Evolutionary conservation across 2,797 vertebrate genomes (phyloP), one percentile per base, ranked within the genome.

Genomic region (Mareca strepera): DNA sequence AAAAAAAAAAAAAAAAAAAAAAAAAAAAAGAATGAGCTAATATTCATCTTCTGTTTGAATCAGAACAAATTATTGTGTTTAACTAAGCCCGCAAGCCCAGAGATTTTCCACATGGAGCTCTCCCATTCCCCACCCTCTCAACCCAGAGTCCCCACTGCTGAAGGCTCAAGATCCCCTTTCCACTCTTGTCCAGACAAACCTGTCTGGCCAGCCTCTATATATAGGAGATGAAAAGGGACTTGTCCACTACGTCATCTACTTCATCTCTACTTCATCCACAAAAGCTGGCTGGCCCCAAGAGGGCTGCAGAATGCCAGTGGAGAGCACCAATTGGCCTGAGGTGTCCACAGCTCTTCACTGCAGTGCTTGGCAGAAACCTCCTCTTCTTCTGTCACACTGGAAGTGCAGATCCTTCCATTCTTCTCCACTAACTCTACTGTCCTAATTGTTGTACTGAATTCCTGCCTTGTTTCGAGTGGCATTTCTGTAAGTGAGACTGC

Each of bases 211-310:
- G 20, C 6, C 12, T 79, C 6, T 58, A 10, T 28, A 25, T 4
- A 23, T 0, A 16, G 10, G 1, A 1, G 2, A 23, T 41, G 11
- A 64, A 66, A 89, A 69, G 33, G n/a, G 64, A 26, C 31, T 26
- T 17, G 33, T 33, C 17, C 22, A 67, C 17, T 17, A 33, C 11
- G 33, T 33, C 39, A 43, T 22, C 28, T 43, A 21, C 28, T 64
- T 63, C 28, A 43, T 43, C 62, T 43, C 62, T 31, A 26, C 16
- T 33, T 17, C 23, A 67, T 48, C 44, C n/a, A 33, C n/a, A 18
- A 33, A 33, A 48, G 23, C 31, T 33, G 43, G 15, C 44, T 33
- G 31, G n/a, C 5, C 31, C 11, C 64, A 48, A 18, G 44, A 33
- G 43, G n/a, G 11, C 15, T 67, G 31, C 22, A 33, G 9, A 46